phyloP scores from a whole-genome alignment of 2,113 vertebrate genomes.

The Heterotis niloticus region DNA sequence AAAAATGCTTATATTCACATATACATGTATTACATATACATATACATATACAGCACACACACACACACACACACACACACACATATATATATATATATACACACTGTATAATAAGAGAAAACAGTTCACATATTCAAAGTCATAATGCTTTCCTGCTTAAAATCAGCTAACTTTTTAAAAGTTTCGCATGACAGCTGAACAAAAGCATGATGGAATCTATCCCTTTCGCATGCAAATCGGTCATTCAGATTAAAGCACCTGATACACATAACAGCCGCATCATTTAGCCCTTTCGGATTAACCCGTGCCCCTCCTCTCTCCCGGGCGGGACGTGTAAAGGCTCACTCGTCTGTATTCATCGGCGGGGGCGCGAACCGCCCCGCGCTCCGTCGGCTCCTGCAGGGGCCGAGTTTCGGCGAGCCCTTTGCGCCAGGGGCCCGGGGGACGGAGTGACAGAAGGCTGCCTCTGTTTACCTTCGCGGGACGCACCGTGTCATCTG shows the following conservation, averaged over 20 bases:
- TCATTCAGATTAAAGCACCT: constrained; percentile 74
- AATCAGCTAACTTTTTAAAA: background rate
- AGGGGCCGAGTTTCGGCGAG: constrained; percentile 55
- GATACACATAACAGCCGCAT: constrained; percentile 67
- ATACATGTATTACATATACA: too few relatives aligned
- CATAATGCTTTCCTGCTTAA: too few relatives aligned
- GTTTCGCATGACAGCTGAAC: background rate
- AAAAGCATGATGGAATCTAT: constrained; percentile 39
- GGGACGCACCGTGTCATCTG: constrained; percentile 87
- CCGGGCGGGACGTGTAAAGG: background rate
- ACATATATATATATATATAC: too few relatives aligned
- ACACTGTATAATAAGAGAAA: too few relatives aligned
- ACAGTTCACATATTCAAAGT: too few relatives aligned
- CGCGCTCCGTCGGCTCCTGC: constrained; percentile 65
- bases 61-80: too few relatives aligned
- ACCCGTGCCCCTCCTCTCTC: background rate
- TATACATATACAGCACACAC: too few relatives aligned
- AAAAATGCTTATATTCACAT: too few relatives aligned
- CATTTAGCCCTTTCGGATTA: constrained; percentile 63
- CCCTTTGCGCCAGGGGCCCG: constrained; percentile 49
- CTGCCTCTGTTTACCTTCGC: constrained; percentile 85
- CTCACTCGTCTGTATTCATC: constrained; percentile 64
- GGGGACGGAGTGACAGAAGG: constrained; percentile 90
- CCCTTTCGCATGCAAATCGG: constrained; percentile 73
- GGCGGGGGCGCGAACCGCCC: constrained; percentile 65